Evolutionary conservation across 2,888 invertebrate genomes (phyloP), one percentile per base, ranked within the genome.

Genomic region (Tenthredo notha): DNA sequence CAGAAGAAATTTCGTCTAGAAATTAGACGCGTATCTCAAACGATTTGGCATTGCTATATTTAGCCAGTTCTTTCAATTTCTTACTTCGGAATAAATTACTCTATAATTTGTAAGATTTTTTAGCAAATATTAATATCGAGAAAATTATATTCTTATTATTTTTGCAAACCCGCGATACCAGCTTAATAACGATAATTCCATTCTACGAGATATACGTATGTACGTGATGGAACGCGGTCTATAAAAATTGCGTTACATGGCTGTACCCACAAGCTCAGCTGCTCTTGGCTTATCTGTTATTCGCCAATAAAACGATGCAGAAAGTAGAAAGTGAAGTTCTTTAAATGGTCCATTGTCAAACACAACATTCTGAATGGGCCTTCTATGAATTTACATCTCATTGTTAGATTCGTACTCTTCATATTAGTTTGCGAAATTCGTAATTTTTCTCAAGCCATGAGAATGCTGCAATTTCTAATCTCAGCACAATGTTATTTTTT

Each of bases 171-270:
- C 80, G 84, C 86, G 84, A 85, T 82, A 85, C 85, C 78, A 74
- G 84, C 80, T 80, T 85, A 87, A 88, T 88, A 86, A 88, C 85
- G 86, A 88, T 87, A 86, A 87, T 87, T 88, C 65, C 85, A 85
- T 78, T 86, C 86, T 75, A 54, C 86, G 47, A 65, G 83, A 74
- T 84, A 80, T 84, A 78, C 70, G 85, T 84, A 86, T 43, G 43
- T 47, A 47, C 87, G 87, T 88, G 86, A 87, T 61, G 87, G 87
- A 82, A 86, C 86, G 88, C 86, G 80, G 86, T 15, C n/a, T 33
- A 72, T 18, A 67, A 43, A 83, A 65, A 50, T 29, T 47, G 21
- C 21, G 33, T 18, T 40, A 40, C 33, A 12, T 43, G 15, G 37
- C 15, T 1, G 25, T 25, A 43, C 6, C 15, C 40, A 75, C 6